Evolutionary conservation across 2,888 invertebrate species (phyloP).

Genomic region (Eurois occulta): DNA sequence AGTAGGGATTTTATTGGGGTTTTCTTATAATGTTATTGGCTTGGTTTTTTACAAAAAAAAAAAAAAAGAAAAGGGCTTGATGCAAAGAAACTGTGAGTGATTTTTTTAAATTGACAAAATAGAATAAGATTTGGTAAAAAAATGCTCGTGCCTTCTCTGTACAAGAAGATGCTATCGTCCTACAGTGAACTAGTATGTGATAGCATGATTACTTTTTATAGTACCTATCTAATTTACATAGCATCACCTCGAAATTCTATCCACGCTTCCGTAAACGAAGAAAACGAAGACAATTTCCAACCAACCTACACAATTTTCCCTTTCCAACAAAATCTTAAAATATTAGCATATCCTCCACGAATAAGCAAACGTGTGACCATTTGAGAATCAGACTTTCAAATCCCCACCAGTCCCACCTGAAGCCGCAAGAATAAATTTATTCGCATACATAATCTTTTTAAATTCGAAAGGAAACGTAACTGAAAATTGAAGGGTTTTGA

Average conservation of each 20-base stretch:
- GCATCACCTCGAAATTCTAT: constrained; percentile 3
- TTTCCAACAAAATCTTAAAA: constrained; percentile 55
- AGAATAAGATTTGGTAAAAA: no score
- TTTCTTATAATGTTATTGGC: neutral
- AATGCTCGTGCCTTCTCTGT: neutral
- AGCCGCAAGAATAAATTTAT: constrained; percentile 74
- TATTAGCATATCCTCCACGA: constrained; percentile 64
- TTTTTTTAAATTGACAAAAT: neutral
- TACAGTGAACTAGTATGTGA: neutral
- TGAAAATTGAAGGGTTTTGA: constrained; percentile 48
- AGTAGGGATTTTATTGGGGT: neutral
- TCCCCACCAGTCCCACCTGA: constrained; percentile 62
- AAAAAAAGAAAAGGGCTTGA: no score
- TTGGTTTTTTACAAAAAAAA: neutral
- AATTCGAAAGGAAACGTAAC: constrained; percentile 58
- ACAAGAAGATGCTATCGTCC: no score
- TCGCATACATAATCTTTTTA: constrained; percentile 70
- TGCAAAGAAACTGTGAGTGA: no score
- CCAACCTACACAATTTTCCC: constrained; percentile 42
- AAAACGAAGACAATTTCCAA: constrained; percentile 44
- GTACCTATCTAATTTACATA: neutral
- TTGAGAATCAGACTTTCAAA: constrained; percentile 73
- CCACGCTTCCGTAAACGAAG: neutral
- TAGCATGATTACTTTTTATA: neutral
- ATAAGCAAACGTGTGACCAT: constrained; percentile 70